Base-by-base conservation (phyloP, 37 sponge, comb jelly and placozoan genomes). In the Axinella damicornis region DNA sequence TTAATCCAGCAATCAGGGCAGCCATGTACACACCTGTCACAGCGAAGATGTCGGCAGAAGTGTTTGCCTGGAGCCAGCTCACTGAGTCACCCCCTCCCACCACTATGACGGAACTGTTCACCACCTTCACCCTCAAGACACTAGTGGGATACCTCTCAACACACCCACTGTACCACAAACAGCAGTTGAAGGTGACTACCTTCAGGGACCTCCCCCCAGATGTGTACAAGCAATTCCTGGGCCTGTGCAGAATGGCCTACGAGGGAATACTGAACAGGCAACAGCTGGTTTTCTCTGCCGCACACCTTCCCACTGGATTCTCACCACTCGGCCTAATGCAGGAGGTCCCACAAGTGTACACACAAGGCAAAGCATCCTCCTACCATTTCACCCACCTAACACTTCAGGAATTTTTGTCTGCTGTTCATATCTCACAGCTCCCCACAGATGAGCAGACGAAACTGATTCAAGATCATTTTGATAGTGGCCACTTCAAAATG, bases 1-100 rank as follows among this genome's bases (percentile, higher is more conserved):
- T 37, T 39, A 41, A 83, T 52, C 84, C 84, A 4, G 37, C 2
- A 32, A 64, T 83, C 36, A n/a, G 28, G 12, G 31, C 63, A 15
- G 13, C 63, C 53, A 74, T 83, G 83, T 82, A 82, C 63, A 61
- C 58, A 36, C 83, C 83, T 57, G 35, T 82, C 20, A 72, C 71
- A 18, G n/a, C 65, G n/a, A 61, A 57, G 40, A 82, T 82, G 6
- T 25, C 56, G 0, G 73, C 53, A 32, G 27, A 68, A 39, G 62
- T 72, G 61, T 82, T 71, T 46, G 35, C 15, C 27, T 19, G 20
- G 55, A 69, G 18, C n/a, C 24, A 35, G 25, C 28, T 28, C 20
- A 69, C 19, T 22, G 53, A 41, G 17, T 22, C 30, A 28, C 37
- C 31, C 33, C 24, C 46, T 21, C 81, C 81, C 0, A 67, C 27